These are phyloP conservation scores for Lophotriccus pileatus DNA, from an alignment of 2,797 vertebrate genomes.

Conservation along the genomic window DNA sequence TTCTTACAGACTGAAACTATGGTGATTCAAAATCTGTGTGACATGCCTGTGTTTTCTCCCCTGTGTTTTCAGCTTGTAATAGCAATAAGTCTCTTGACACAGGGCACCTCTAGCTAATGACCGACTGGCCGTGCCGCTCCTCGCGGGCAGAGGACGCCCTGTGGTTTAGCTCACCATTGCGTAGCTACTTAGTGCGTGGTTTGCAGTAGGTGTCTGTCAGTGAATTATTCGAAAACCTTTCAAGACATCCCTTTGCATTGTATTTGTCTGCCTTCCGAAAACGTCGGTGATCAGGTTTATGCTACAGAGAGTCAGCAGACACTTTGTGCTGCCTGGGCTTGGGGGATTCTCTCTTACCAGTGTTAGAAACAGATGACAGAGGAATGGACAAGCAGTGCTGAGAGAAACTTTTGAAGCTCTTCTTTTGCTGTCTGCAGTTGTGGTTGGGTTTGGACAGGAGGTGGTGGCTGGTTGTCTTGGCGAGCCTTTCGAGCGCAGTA, in stretches of 20 bases:
- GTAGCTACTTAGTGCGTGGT: neutral
- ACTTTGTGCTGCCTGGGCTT: neutral
- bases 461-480: slow-evolving; percentile 5
- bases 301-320: neutral
- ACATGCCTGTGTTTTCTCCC: neutral
- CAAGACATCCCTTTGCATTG: neutral
- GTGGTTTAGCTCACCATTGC: neutral
- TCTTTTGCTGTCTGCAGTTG: neutral
- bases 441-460: neutral
- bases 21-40: neutral
- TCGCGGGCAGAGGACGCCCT: neutral
- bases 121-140: neutral
- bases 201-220: neutral
- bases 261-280: neutral
- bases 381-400: neutral
- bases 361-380: neutral
- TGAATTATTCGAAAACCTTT: neutral
- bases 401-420: neutral
- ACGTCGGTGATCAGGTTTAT: neutral
- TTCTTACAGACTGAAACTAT: neutral
- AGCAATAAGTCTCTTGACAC: slow-evolving; percentile 53
- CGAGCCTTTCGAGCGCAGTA: neutral
- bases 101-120: neutral
- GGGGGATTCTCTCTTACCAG: neutral
- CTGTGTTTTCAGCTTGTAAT: slow-evolving; percentile 19